Evolutionary conservation across 2,888 invertebrate genomes (phyloP).

Genomic region (Limnephilus lunatus): DNA sequence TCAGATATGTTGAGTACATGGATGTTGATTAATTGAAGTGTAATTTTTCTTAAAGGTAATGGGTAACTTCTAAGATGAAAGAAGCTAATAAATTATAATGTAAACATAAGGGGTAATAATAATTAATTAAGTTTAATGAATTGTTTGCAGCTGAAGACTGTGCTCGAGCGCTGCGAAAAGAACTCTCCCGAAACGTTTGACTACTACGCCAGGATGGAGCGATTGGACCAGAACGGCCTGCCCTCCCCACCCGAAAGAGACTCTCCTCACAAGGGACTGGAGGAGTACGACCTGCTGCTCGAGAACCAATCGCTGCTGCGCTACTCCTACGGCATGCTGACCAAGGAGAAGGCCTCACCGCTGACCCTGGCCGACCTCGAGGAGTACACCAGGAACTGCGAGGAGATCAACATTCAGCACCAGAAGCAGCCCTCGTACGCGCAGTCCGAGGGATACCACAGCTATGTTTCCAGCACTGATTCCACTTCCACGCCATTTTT

Average conservation of each 20-base stretch:
- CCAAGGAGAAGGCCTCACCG: slow-evolving; percentile 64
- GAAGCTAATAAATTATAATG: too few relatives aligned
- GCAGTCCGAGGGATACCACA: slow-evolving; percentile 88
- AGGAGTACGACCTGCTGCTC: slow-evolving; percentile 67
- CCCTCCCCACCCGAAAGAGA: slow-evolving; percentile 85
- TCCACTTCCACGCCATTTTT: slow-evolving; percentile 87
- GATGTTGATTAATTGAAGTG: too few relatives aligned
- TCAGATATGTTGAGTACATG: too few relatives aligned
- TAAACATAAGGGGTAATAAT: too few relatives aligned
- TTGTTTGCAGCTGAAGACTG: slow-evolving; percentile 80
- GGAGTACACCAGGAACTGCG: slow-evolving; percentile 82
- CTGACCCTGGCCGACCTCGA: slow-evolving; percentile 84
- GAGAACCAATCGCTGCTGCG: slow-evolving; percentile 54
- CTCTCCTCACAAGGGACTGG: slow-evolving; percentile 74
- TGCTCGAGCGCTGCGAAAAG: slow-evolving; percentile 83
- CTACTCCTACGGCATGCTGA: slow-evolving; percentile 65
- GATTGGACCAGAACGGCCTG: slow-evolving; percentile 71
- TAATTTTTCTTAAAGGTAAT: too few relatives aligned
- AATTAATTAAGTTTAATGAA: neutral
- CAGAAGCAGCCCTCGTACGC: slow-evolving; percentile 87
- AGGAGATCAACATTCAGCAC: slow-evolving; percentile 78
- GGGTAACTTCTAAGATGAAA: too few relatives aligned
- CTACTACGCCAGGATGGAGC: slow-evolving; percentile 73
- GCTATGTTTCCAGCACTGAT: slow-evolving; percentile 87
- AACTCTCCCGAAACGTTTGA: slow-evolving; percentile 79